Percentiles rank a stretch among this genome's conserved stretches.
Conservation (phyloP, 2,113 vertebrate species). For the Tetrao urogallus region DNA sequence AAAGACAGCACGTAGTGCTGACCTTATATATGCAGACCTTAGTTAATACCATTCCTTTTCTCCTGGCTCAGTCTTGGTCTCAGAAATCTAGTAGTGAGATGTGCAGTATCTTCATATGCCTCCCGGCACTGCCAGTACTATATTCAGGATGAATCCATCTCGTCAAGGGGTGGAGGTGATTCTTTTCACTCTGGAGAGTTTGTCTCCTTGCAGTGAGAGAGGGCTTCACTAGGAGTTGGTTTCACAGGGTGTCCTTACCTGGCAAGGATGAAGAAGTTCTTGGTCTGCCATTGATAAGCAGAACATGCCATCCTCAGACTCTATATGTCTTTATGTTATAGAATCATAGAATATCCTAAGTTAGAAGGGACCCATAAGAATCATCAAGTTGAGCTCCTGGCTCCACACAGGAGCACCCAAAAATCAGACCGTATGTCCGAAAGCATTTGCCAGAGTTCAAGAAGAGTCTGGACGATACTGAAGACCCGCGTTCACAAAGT, state of each 20-base stretch:
- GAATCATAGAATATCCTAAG: too few species aligned
- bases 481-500: background rate
- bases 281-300: background rate
- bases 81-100: background rate
- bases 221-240: background rate
- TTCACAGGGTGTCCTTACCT: background rate
- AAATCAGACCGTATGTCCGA: too few species aligned
- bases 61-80: background rate
- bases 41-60: background rate
- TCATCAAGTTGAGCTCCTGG: too few species aligned
- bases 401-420: too few species aligned
- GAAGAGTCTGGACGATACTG: too few species aligned
- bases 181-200: background rate
- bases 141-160: background rate
- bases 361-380: too few species aligned
- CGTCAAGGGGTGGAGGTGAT: background rate
- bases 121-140: background rate
- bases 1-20: background rate
- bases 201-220: background rate
- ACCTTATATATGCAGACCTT: background rate
- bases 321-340: background rate
- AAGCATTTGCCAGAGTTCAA: too few species aligned
- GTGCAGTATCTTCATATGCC: background rate
- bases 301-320: background rate
- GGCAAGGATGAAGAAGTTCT: background rate